Conservation (phyloP, 2,888 invertebrate genomes). For the Thereva unica region DNA sequence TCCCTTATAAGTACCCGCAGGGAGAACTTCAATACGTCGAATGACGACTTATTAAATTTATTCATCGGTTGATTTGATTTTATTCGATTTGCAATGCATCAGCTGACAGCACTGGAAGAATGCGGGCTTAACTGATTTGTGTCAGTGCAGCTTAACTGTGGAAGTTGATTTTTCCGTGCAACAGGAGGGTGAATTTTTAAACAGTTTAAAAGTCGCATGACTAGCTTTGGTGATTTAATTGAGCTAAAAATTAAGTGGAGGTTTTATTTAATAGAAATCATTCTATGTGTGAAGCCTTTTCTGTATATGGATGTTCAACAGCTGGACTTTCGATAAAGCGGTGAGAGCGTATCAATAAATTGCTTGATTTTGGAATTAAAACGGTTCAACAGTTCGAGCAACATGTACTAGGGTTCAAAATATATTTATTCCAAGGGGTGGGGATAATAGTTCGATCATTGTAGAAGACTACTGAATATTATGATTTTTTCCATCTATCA, state of each 20-base stretch:
- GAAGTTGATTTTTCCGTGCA: constrained; percentile 19
- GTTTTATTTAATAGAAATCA: constrained; percentile 2
- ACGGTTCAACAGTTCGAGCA: too few species aligned
- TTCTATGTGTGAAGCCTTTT: too few species aligned
- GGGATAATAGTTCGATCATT: too few species aligned
- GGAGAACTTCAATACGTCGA: constrained; percentile 15
- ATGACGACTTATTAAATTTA: constrained; percentile 40
- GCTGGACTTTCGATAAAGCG: too few species aligned
- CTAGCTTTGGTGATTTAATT: constrained; percentile 28
- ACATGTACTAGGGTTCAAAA: too few species aligned
- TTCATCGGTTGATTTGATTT: constrained; percentile 43
- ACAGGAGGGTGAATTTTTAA: constrained; percentile 28
- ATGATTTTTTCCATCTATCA: too few species aligned
- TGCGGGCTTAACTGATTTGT: constrained; percentile 16
- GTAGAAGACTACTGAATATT: too few species aligned
- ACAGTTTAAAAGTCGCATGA: constrained; percentile 14
- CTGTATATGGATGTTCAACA: too few species aligned
- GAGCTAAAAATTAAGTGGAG: not conserved
- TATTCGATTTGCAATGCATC: constrained; percentile 41
- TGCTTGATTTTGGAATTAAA: too few species aligned
- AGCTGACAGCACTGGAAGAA: constrained; percentile 20
- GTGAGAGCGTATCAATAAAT: too few species aligned
- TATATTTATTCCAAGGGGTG: too few species aligned
- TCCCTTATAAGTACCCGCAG: constrained; percentile 20
- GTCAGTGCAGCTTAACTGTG: constrained; percentile 12